Conservation (phyloP, 2,888 invertebrate genomes). For the Orchesella flavescens region DNA sequence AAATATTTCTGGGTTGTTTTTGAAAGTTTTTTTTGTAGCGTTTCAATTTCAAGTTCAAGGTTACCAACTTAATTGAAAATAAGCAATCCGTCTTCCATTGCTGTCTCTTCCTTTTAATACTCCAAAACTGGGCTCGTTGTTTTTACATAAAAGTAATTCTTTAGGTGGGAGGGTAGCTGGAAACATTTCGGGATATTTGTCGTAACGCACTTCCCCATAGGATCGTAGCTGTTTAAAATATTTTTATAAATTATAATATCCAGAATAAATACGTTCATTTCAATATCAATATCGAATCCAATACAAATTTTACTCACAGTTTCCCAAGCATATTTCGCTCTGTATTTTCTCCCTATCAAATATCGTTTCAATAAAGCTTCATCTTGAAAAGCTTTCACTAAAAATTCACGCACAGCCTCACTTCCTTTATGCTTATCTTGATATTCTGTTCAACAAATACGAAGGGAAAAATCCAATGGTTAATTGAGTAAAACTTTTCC, state of each 20-base stretch:
- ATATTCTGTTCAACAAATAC: neutral
- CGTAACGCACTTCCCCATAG: neutral
- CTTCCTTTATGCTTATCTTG: neutral
- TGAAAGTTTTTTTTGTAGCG: too few relatives aligned
- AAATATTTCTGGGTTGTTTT: too few relatives aligned
- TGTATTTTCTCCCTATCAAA: neutral
- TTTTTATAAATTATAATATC: neutral
- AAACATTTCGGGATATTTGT: neutral
- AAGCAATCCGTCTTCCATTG: neutral
- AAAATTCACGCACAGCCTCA: neutral
- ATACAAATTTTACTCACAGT: neutral
- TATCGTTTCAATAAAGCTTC: neutral
- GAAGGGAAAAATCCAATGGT: too few relatives aligned
- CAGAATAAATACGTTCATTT: neutral
- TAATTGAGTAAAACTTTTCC: too few relatives aligned
- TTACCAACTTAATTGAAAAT: neutral
- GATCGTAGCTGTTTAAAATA: neutral
- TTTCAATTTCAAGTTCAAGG: too few relatives aligned
- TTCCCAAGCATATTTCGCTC: constrained; percentile 14
- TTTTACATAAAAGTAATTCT: neutral
- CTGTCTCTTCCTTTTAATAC: neutral
- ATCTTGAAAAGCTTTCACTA: neutral
- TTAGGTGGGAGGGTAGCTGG: neutral
- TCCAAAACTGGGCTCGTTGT: neutral
- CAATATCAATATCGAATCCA: too few relatives aligned